Conservation (phyloP, 2,888 invertebrate genomes). For the Platycnemis pennipes region DNA sequence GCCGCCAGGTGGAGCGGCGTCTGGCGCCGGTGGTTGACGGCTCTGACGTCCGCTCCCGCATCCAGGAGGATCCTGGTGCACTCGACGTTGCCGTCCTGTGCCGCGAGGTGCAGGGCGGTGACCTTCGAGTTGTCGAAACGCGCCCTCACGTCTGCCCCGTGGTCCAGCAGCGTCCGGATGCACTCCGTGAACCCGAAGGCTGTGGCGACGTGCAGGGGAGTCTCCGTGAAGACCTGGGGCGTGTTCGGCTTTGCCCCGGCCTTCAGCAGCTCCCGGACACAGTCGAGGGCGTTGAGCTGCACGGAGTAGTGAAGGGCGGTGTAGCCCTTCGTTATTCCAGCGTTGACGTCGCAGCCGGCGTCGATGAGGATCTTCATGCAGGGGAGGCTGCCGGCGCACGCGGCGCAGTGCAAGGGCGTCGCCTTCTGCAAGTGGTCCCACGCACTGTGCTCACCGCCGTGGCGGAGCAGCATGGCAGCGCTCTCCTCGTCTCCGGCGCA, state of each 20-base stretch:
- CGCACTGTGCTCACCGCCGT: slow-evolving; percentile 85
- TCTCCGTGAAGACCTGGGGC: slow-evolving; percentile 90
- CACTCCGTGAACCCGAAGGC: slow-evolving; percentile 86
- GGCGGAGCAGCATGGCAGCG: slow-evolving; percentile 85
- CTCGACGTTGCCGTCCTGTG: slow-evolving; percentile 91
- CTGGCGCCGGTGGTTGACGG: slow-evolving; percentile 87
- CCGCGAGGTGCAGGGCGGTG: slow-evolving; percentile 92
- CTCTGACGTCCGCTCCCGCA: slow-evolving; percentile 88
- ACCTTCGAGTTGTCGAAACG: slow-evolving; percentile 81
- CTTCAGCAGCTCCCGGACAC: slow-evolving; percentile 86
- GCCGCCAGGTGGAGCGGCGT: slow-evolving; percentile 93
- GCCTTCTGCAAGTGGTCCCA: slow-evolving; percentile 87
- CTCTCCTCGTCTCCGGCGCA: slow-evolving; percentile 88
- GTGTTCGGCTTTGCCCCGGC: slow-evolving; percentile 92
- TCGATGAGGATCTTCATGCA: slow-evolving; percentile 85
- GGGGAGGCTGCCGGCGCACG: slow-evolving; percentile 83
- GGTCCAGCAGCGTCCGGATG: slow-evolving; percentile 86
- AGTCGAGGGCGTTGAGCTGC: slow-evolving; percentile 87
- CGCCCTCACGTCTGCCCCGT: slow-evolving; percentile 90
- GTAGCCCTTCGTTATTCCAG: slow-evolving; percentile 81
- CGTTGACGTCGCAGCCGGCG: slow-evolving; percentile 89
- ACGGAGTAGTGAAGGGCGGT: slow-evolving; percentile 93
- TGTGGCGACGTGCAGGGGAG: slow-evolving; percentile 91
- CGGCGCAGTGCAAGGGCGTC: slow-evolving; percentile 89
- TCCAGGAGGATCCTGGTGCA: slow-evolving; percentile 88